Evolutionary conservation across 2,888 invertebrate genomes (phyloP).

Genomic region (Drosophila anomalata): DNA sequence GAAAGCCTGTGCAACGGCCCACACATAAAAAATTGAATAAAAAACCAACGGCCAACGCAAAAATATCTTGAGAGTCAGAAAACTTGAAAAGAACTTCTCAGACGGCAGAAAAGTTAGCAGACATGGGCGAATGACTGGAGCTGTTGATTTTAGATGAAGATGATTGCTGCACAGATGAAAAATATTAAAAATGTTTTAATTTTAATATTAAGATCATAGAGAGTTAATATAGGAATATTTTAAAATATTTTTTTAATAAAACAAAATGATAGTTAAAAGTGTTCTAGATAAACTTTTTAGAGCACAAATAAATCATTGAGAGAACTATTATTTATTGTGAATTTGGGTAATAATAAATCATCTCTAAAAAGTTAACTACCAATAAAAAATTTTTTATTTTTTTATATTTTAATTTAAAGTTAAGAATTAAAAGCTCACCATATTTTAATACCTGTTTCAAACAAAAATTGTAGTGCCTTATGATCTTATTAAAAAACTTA

Average conservation of each 20-base stretch:
- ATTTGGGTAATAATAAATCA: no score
- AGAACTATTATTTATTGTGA: no score
- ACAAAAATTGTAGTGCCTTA: no score
- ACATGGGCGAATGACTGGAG: conserved; percentile 33
- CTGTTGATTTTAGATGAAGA: conserved; percentile 29
- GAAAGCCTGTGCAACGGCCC: conserved; percentile 38
- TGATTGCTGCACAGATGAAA: conserved; percentile 11
- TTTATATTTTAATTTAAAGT: no score
- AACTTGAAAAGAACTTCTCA: conserved; percentile 36
- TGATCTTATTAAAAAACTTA: no score
- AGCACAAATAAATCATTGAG: no score
- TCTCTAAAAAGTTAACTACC: no score
- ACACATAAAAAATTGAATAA: conserved; percentile 10
- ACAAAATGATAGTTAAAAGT: not conserved
- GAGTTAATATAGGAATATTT: not conserved
- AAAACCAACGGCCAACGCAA: conserved; percentile 41
- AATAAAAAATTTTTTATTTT: no score
- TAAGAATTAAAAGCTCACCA: no score
- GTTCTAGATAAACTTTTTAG: no score
- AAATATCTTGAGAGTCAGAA: conserved; percentile 6
- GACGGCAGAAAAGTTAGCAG: conserved; percentile 15
- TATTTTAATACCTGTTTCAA: no score
- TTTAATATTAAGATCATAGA: not conserved
- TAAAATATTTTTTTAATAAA: not conserved
- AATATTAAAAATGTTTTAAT: not conserved